Evolutionary conservation across 2,113 vertebrate genomes (phyloP).

Genomic region (Eupsittula cactorum): DNA sequence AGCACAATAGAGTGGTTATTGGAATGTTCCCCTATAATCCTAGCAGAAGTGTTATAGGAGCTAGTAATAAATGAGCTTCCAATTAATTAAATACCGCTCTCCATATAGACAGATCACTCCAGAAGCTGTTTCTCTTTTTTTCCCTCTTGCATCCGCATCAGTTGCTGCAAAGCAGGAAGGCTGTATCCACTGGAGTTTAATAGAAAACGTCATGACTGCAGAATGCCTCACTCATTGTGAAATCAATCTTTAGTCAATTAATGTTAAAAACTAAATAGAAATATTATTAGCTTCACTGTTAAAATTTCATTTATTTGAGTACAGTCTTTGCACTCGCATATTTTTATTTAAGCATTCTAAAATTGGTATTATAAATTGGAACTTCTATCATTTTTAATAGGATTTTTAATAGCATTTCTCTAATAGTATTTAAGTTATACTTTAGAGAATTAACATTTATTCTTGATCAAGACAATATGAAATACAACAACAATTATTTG

Average conservation of each 20-base stretch:
- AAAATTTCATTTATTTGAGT: not conserved
- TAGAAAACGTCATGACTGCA: not conserved
- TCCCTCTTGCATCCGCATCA: not conserved
- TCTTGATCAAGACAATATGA: not conserved
- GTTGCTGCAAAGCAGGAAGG: slow-evolving; percentile 23
- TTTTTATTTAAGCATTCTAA: not conserved
- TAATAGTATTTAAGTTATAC: slow-evolving; percentile 27
- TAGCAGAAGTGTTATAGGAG: slow-evolving; percentile 24
- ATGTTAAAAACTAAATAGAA: not conserved
- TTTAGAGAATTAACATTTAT: not conserved
- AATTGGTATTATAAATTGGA: not conserved
- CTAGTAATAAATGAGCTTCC: slow-evolving; percentile 25
- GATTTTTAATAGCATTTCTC: slow-evolving; percentile 7
- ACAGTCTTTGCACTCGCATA: not conserved
- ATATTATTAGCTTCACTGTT: not conserved
- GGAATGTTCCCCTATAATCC: slow-evolving; percentile 32
- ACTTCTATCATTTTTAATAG: not conserved
- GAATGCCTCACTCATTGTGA: not conserved
- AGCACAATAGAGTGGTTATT: not conserved
- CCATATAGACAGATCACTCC: not conserved
- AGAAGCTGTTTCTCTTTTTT: slow-evolving; percentile 15
- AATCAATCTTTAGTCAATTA: not conserved
- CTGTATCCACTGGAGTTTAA: slow-evolving; percentile 24
- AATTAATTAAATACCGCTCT: slow-evolving; percentile 41
- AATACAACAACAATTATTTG: not conserved